Conservation (phyloP, 2,113 vertebrate species). For the Willisornis vidua region DNA sequence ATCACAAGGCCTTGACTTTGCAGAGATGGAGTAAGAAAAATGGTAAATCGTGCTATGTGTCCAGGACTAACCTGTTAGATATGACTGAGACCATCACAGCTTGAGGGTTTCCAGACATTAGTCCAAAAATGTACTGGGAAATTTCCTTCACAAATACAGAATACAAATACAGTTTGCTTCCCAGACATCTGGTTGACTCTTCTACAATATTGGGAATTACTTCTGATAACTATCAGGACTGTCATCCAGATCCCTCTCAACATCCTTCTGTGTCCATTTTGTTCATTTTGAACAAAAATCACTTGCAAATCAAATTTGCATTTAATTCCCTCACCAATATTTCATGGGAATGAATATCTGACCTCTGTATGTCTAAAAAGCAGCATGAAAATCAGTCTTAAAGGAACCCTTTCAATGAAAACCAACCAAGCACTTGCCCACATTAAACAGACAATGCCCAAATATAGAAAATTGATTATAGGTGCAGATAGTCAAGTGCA, state of each 20-base stretch:
- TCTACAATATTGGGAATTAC: neutral
- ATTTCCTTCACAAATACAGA: neutral
- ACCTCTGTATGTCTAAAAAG: neutral
- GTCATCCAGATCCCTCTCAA: neutral
- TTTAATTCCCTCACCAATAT: fast-evolving
- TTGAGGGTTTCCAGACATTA: neutral
- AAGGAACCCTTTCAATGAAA: neutral
- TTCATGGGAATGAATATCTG: neutral
- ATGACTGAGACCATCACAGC: neutral
- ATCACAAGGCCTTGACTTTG: neutral
- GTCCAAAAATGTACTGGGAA: neutral
- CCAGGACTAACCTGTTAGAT: neutral
- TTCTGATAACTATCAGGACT: neutral
- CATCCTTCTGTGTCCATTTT: neutral
- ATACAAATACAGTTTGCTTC: neutral
- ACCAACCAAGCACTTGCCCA: neutral
- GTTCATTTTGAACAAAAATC: neutral
- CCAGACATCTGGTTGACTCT: neutral
- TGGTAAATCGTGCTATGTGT: neutral
- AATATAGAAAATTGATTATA: neutral
- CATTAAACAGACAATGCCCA: neutral
- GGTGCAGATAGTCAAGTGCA: neutral
- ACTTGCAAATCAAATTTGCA: neutral
- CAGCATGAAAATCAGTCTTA: neutral
- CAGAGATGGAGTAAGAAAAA: neutral